Conservation (phyloP, 1,140 invertebrate genomes). For the Apocrypta bakeri region DNA sequence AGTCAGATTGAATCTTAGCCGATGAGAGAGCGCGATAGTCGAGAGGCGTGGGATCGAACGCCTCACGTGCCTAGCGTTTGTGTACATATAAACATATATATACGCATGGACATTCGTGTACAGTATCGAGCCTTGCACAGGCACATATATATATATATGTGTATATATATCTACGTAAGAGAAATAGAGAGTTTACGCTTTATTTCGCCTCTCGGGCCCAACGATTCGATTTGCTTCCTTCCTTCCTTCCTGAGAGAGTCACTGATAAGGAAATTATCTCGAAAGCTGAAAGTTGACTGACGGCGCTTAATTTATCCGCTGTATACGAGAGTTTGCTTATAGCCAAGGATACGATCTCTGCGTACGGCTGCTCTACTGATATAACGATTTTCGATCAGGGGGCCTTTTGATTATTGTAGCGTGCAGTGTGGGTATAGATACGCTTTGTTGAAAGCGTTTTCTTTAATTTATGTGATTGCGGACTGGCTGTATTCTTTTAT, state of each 20-base stretch:
- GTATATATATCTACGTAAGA: not conserved
- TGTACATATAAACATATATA: not conserved
- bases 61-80: not conserved
- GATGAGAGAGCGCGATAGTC: constrained; percentile 61
- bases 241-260: not conserved
- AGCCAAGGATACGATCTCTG: constrained; percentile 25
- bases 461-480: not conserved
- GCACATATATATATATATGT: not conserved
- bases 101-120: not conserved
- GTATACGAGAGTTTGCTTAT: constrained; percentile 38
- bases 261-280: constrained; percentile 50
- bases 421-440: not conserved
- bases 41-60: constrained; percentile 63
- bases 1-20: constrained; percentile 61
- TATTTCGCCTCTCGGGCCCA: not conserved
- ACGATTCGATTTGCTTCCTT: constrained; percentile 25
- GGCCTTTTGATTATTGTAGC: constrained; percentile 19
- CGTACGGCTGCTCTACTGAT: not conserved
- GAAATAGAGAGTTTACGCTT: constrained; percentile 30
- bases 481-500: no score
- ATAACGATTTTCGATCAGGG: constrained; percentile 4
- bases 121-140: not conserved
- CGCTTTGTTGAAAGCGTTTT: constrained; percentile 21
- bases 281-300: constrained; percentile 46
- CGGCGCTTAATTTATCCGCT: constrained; percentile 45